These are phyloP conservation scores for Choristoneura fumiferana DNA, from an alignment of 1,140 invertebrate genomes.

Conservation along the genomic window DNA sequence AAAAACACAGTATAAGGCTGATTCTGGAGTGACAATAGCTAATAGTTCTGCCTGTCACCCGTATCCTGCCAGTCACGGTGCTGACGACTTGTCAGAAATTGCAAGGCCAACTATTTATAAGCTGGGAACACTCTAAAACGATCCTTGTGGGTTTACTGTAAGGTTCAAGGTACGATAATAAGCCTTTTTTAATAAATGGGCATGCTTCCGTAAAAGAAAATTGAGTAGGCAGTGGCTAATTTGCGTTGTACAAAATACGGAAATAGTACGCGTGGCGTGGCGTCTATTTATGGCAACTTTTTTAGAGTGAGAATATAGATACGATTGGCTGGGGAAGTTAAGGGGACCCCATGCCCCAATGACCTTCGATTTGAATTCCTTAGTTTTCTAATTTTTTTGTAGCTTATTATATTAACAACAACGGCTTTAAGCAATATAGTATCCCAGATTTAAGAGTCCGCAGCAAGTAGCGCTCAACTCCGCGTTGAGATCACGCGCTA, in stretches of 20 bases:
- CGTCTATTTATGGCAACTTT: neutral
- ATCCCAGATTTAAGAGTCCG: too few relatives aligned
- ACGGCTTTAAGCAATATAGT: too few relatives aligned
- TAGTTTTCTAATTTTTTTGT: too few relatives aligned
- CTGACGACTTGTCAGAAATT: conserved; percentile 10
- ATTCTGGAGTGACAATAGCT: neutral
- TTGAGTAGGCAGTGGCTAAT: neutral
- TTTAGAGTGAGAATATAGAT: too few relatives aligned
- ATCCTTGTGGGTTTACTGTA: neutral
- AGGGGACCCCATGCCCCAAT: too few relatives aligned
- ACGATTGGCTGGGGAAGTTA: too few relatives aligned
- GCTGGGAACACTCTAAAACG: neutral
- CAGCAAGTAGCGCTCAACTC: too few relatives aligned
- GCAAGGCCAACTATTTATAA: conserved; percentile 2
- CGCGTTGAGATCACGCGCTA: too few relatives aligned
- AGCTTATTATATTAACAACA: too few relatives aligned
- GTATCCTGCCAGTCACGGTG: conserved; percentile 11
- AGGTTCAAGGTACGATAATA: neutral
- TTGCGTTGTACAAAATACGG: neutral
- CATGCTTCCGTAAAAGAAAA: conserved; percentile 7
- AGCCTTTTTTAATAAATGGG: conserved; percentile 5
- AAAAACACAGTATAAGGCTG: neutral
- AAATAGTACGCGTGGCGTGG: neutral
- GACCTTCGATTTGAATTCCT: too few relatives aligned
- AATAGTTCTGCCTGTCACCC: conserved; percentile 12